Evolutionary conservation across 2,113 vertebrate species (phyloP).

Genomic region (Heliornis fulica): DNA sequence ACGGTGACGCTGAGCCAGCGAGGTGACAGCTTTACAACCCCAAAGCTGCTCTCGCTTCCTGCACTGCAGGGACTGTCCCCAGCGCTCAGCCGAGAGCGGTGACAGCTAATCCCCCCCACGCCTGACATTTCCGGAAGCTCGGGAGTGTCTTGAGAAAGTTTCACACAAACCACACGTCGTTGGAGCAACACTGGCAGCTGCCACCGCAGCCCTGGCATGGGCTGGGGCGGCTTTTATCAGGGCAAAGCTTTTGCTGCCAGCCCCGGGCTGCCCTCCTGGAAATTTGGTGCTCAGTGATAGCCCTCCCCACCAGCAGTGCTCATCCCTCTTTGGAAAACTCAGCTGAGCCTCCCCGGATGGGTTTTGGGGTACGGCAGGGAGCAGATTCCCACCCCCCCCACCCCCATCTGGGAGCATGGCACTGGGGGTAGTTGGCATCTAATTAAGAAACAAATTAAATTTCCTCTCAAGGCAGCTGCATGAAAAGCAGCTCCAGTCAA

Average conservation of each 20-base stretch:
- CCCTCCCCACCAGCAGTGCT: neutral
- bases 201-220: neutral
- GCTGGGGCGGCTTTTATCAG: neutral
- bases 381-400: neutral
- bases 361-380: neutral
- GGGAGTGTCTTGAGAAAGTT: neutral
- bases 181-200: neutral
- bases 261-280: neutral
- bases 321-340: neutral
- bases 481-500: conserved; percentile 63
- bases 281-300: neutral
- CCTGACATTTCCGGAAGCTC: neutral
- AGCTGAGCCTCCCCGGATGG: neutral
- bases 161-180: neutral
- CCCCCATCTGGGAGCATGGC: neutral
- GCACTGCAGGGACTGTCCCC: accelerated
- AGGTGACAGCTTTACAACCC: neutral
- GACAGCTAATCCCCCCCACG: neutral
- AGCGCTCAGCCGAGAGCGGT: accelerated
- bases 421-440: neutral
- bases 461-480: conserved; percentile 52
- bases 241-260: neutral
- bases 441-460: conserved; percentile 52
- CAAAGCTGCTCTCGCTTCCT: neutral
- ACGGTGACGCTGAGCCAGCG: accelerated